Conservation (phyloP, 2,113 vertebrate genomes). For the Salvator merianae region DNA sequence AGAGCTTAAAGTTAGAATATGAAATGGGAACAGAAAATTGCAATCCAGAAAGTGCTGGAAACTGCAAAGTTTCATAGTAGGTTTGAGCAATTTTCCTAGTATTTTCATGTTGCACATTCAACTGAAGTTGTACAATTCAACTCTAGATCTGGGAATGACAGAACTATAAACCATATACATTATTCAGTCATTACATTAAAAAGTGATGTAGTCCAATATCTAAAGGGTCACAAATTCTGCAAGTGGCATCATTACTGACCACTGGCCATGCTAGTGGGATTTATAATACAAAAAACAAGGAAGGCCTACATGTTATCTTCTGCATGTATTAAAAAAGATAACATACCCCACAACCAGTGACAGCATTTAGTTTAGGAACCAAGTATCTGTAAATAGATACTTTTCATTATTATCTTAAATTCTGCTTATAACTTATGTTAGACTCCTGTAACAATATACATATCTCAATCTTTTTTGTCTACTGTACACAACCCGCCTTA, state of each 20-base stretch:
- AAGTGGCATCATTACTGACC: too few species aligned
- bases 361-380: background rate
- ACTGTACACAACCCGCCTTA: conserved; percentile 47
- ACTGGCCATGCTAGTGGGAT: too few species aligned
- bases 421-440: conserved; percentile 41
- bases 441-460: conserved; percentile 42
- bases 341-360: conserved; percentile 1
- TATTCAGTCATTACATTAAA: background rate
- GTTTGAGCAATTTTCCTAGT: background rate
- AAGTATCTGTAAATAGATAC: background rate
- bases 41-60: background rate
- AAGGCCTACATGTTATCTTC: too few species aligned
- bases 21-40: rapidly evolving
- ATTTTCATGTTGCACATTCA: background rate
- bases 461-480: conserved; percentile 33
- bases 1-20: background rate
- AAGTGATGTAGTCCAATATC: background rate
- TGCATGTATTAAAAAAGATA: too few species aligned
- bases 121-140: background rate
- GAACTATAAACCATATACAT: background rate
- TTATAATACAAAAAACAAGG: too few species aligned
- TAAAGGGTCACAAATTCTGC: too few species aligned
- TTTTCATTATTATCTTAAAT: background rate
- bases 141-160: background rate
- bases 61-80: background rate